phyloP scores from a whole-genome alignment of 2,113 vertebrate genomes.

The Dendrocopos noguchii region DNA sequence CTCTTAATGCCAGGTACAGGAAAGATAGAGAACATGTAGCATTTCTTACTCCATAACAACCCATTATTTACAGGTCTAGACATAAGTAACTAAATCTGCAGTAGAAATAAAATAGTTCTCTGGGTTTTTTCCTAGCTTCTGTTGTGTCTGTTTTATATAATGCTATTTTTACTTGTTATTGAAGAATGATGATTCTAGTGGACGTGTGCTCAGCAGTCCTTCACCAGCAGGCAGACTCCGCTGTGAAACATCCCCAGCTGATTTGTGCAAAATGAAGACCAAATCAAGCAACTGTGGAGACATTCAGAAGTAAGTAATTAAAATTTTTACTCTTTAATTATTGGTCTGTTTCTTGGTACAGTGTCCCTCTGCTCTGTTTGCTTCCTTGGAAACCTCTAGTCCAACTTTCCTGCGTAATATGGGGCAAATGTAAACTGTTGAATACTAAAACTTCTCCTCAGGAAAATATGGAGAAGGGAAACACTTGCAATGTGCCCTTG shows the following conservation, averaged over 20 bases:
- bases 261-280: conserved; percentile 69
- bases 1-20: not conserved
- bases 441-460: not conserved
- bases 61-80: not conserved
- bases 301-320: conserved; percentile 85
- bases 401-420: not conserved
- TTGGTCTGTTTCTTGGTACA: not conserved
- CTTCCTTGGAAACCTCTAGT: not conserved
- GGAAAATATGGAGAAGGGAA: not conserved
- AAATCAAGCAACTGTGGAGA: conserved; percentile 73
- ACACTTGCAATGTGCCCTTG: not conserved
- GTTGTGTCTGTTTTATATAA: not conserved
- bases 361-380: not conserved
- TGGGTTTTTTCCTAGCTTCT: not conserved
- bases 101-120: not conserved
- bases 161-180: not conserved
- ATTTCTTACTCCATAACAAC: not conserved
- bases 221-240: conserved; percentile 18
- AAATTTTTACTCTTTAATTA: not conserved
- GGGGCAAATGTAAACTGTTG: not conserved
- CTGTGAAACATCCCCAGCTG: conserved; percentile 24
- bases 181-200: conserved; percentile 67
- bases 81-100: not conserved
- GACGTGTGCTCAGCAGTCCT: not conserved
- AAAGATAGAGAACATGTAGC: not conserved